phyloP scores from a whole-genome alignment of 1,140 invertebrate species.

The Drosophila santomea region DNA sequence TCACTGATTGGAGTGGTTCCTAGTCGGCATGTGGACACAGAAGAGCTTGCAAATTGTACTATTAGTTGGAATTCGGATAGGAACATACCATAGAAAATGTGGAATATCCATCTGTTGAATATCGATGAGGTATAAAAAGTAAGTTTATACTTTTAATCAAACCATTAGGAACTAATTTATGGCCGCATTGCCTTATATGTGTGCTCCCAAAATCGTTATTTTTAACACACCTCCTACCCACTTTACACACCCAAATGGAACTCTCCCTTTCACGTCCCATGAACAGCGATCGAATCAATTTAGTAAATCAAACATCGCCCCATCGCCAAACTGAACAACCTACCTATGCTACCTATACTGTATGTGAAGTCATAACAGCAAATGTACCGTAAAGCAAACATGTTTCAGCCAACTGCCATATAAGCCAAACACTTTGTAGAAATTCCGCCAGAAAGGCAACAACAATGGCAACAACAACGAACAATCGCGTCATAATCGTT shows the following conservation, averaged over 20 bases:
- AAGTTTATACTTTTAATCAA: too few species aligned
- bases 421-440: slow-evolving; percentile 64
- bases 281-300: slow-evolving; percentile 51
- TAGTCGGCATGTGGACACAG: background rate
- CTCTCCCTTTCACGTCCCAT: slow-evolving; percentile 47
- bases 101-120: too few species aligned
- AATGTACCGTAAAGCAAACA: slow-evolving; percentile 81
- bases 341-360: background rate
- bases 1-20: slow-evolving; percentile 63
- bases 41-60: background rate
- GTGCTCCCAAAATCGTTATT: background rate
- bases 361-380: slow-evolving; percentile 73
- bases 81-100: too few species aligned
- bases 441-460: slow-evolving; percentile 47
- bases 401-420: slow-evolving; percentile 65
- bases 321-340: background rate
- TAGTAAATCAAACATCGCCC: slow-evolving; percentile 66
- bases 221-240: background rate
- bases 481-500: slow-evolving; percentile 81
- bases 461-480: slow-evolving; percentile 17
- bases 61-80: too few species aligned
- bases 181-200: background rate
- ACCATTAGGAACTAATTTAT: slow-evolving; percentile 1
- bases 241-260: slow-evolving; percentile 17
- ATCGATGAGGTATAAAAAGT: background rate